These are phyloP conservation scores for Dorcus hopei DNA, from an alignment of 2,888 invertebrate genomes.

Conservation along the genomic window DNA sequence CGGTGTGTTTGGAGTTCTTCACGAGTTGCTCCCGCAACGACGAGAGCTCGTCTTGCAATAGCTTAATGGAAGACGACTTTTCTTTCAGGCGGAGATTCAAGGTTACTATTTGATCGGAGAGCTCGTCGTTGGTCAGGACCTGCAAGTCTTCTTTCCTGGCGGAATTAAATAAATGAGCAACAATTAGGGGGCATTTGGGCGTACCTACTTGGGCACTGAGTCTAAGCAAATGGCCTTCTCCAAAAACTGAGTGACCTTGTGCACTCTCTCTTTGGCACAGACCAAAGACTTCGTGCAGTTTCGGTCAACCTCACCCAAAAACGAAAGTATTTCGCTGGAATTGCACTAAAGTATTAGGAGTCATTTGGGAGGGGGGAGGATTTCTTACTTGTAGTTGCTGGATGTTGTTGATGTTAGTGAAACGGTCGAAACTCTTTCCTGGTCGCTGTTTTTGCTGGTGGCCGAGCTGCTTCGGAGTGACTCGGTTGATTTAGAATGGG, in stretches of 20 bases:
- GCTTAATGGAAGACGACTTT: slow-evolving; percentile 56
- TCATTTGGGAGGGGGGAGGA: no score
- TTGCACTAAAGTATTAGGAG: background rate
- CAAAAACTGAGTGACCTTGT: slow-evolving; percentile 33
- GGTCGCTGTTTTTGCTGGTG: slow-evolving; percentile 13
- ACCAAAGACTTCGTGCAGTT: slow-evolving; percentile 40
- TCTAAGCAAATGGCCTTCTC: slow-evolving; percentile 38
- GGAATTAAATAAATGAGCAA: background rate
- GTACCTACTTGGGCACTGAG: slow-evolving; percentile 43
- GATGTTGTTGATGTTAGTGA: slow-evolving; percentile 22
- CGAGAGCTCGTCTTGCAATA: slow-evolving; percentile 59
- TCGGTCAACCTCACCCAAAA: slow-evolving; percentile 62
- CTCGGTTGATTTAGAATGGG: no score
- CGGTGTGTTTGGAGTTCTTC: slow-evolving; percentile 45
- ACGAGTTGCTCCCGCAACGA: slow-evolving; percentile 54
- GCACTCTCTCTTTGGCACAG: slow-evolving; percentile 37
- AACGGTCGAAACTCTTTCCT: slow-evolving; percentile 14
- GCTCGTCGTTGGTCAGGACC: slow-evolving; percentile 56
- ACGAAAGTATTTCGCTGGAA: slow-evolving; percentile 63
- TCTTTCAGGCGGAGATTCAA: slow-evolving; percentile 61
- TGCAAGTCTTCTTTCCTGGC: slow-evolving; percentile 57
- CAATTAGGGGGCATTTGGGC: background rate
- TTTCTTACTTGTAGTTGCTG: slow-evolving; percentile 31
- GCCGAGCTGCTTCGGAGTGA: slow-evolving; percentile 7
- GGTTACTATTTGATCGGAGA: slow-evolving; percentile 61